Evolutionary conservation across 2,888 invertebrate species (phyloP).

Genomic region (Sturmia bella): DNA sequence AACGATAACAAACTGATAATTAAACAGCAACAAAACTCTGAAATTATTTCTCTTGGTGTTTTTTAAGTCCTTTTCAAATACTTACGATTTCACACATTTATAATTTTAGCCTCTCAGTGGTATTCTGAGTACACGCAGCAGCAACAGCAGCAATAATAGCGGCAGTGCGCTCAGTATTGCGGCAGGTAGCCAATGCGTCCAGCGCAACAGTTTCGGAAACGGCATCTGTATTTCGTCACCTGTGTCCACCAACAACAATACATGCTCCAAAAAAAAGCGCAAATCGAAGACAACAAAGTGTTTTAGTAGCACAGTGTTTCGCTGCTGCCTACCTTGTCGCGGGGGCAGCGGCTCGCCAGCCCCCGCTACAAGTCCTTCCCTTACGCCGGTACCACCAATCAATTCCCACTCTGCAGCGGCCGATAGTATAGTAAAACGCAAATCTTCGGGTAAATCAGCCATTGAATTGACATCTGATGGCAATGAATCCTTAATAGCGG

Average conservation of each 20-base stretch:
- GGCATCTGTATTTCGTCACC: constrained; percentile 71
- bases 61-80: too few relatives aligned
- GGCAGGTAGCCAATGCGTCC: constrained; percentile 61
- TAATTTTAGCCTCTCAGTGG: constrained; percentile 74
- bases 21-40: constrained; percentile 12
- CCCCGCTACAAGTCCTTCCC: constrained; percentile 84
- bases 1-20: background rate
- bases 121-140: constrained; percentile 69
- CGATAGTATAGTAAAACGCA: constrained; percentile 71
- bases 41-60: background rate
- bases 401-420: constrained; percentile 58
- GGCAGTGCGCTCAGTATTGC: constrained; percentile 73
- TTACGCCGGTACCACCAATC: constrained; percentile 79
- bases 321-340: constrained; percentile 92
- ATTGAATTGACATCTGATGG: constrained; percentile 66
- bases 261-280: constrained; percentile 73
- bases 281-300: constrained; percentile 81
- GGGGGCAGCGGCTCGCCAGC: constrained; percentile 89
- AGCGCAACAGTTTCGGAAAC: constrained; percentile 71
- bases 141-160: constrained; percentile 72
- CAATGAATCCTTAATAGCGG: constrained; percentile 68
- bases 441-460: constrained; percentile 66
- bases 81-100: too few relatives aligned
- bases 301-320: constrained; percentile 88
- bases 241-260: constrained; percentile 62